These are phyloP conservation scores for Nomia melanderi DNA, from an alignment of 1,140 invertebrate species.

Conservation along the genomic window DNA sequence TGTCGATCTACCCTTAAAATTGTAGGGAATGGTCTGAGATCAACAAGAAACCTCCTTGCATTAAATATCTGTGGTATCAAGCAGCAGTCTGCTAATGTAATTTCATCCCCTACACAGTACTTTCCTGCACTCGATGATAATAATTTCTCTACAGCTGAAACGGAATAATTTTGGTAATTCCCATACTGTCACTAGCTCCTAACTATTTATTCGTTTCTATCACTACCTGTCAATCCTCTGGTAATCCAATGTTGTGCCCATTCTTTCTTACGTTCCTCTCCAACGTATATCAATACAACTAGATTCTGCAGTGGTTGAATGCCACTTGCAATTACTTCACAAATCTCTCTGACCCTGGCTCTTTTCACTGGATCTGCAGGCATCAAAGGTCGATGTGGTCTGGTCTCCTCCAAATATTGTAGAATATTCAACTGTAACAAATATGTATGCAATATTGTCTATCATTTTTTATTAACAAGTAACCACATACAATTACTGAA, in stretches of 20 bases:
- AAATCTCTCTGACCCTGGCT: slow-evolving; percentile 91
- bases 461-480: not conserved
- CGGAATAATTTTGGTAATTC: not conserved
- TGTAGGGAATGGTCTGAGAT: slow-evolving; percentile 93
- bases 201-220: not conserved
- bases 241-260: slow-evolving; percentile 97
- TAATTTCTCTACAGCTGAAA: slow-evolving; percentile 92
- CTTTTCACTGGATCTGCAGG: slow-evolving; percentile 92
- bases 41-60: slow-evolving; percentile 95
- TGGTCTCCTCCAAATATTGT: slow-evolving; percentile 96
- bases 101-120: slow-evolving; percentile 96
- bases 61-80: slow-evolving; percentile 97
- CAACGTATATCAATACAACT: slow-evolving; percentile 91
- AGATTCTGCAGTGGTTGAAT: slow-evolving; percentile 98
- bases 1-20: slow-evolving; percentile 93
- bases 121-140: slow-evolving; percentile 92
- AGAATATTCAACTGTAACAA: slow-evolving; percentile 90
- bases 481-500: not conserved
- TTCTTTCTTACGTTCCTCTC: slow-evolving; percentile 92
- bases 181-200: too few relatives aligned
- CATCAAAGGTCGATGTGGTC: slow-evolving; percentile 91
- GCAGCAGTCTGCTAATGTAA: slow-evolving; percentile 97
- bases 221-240: slow-evolving; percentile 89
- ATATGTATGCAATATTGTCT: not conserved
- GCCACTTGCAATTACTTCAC: slow-evolving; percentile 93